Evolutionary conservation across 2,888 invertebrate species (phyloP).

Genomic region (Chelonus formosanus): DNA sequence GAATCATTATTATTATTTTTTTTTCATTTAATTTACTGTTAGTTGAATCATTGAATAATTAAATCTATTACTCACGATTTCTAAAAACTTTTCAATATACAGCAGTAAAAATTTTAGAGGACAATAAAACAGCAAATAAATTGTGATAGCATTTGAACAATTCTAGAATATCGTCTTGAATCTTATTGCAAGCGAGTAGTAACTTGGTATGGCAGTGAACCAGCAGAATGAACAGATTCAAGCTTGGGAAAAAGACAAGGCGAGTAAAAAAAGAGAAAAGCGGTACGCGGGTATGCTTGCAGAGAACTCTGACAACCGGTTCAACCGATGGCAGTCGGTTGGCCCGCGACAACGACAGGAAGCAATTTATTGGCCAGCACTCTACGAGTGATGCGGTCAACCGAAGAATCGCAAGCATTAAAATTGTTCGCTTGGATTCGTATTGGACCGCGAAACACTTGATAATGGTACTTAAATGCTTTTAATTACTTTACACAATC

Average conservation of each 20-base stretch:
- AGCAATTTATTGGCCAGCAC: slow-evolving; percentile 55
- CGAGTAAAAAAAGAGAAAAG: slow-evolving; percentile 18
- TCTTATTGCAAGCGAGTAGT: too few relatives aligned
- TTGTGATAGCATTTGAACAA: too few relatives aligned
- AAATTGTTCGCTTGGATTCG: slow-evolving; percentile 39
- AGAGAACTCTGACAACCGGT: slow-evolving; percentile 38
- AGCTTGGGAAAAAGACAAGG: slow-evolving; percentile 11
- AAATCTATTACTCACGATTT: too few relatives aligned
- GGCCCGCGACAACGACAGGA: slow-evolving; percentile 52
- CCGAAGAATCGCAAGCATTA: slow-evolving; percentile 46
- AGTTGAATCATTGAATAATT: too few relatives aligned
- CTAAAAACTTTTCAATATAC: too few relatives aligned
- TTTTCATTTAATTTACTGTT: too few relatives aligned
- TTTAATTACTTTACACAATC: too few relatives aligned
- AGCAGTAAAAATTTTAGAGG: too few relatives aligned
- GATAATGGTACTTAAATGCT: not conserved
- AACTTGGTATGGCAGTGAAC: slow-evolving; percentile 7
- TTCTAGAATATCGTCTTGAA: too few relatives aligned
- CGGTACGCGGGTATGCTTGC: slow-evolving; percentile 15
- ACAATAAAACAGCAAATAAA: too few relatives aligned
- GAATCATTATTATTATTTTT: too few relatives aligned
- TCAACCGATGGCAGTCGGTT: slow-evolving; percentile 43
- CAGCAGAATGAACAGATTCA: slow-evolving; percentile 13
- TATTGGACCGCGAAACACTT: slow-evolving; percentile 2
- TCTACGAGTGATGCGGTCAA: slow-evolving; percentile 45